A percentile compares a stretch with the other conserved stretches of the same genome.
These are phyloP conservation scores for Malaclemys terrapin DNA, from an alignment of 2,113 vertebrate species.

Conservation along the genomic window DNA sequence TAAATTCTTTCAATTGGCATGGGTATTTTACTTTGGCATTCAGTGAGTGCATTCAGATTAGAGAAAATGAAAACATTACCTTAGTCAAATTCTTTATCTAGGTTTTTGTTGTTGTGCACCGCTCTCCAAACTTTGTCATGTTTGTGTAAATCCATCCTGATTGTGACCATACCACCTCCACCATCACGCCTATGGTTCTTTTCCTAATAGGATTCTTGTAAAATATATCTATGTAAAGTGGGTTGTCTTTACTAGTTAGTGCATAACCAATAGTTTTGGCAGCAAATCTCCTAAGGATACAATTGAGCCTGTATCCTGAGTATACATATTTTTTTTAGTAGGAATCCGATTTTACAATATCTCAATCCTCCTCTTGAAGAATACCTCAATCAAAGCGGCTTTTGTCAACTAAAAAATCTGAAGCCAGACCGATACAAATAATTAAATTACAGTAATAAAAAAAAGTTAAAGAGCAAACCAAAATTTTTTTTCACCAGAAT, in stretches of 20 bases:
- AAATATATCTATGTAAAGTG: neutral
- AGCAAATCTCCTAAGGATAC: neutral
- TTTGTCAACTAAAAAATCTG: neutral
- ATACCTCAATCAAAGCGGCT: neutral
- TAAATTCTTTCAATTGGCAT: neutral
- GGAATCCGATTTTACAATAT: neutral
- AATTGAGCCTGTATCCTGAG: neutral
- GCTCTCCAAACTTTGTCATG: constrained; percentile 7
- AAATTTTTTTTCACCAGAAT: neutral
- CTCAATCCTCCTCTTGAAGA: neutral
- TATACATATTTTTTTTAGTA: neutral
- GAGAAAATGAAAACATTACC: constrained; percentile 29
- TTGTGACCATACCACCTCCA: constrained; percentile 5
- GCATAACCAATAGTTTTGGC: neutral
- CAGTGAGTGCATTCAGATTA: neutral
- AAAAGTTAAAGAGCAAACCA: neutral
- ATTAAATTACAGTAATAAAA: neutral
- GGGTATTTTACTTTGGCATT: neutral
- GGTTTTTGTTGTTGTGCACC: neutral
- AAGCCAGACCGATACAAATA: neutral
- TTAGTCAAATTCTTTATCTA: constrained; percentile 6
- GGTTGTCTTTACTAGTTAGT: constrained; percentile 11
- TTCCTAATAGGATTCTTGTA: neutral
- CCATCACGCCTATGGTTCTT: constrained; percentile 20
- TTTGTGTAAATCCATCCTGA: constrained; percentile 19